Evolutionary conservation across 1,140 invertebrate species (phyloP).

Genomic region (Lordiphosa stackelbergi): DNA sequence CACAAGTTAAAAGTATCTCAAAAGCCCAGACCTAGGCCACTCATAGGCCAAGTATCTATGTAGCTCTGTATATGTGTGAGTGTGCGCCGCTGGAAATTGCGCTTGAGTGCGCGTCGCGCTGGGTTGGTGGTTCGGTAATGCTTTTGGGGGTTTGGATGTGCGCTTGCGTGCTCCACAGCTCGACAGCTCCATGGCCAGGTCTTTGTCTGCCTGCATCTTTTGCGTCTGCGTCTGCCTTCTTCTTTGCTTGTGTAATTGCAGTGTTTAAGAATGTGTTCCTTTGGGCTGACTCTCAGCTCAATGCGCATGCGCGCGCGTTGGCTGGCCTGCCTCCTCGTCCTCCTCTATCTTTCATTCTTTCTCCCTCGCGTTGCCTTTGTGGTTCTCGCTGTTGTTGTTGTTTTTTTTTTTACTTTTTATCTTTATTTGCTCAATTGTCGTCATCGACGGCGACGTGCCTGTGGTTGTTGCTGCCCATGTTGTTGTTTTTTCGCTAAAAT

Average conservation of each 20-base stretch:
- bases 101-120: constrained; percentile 43
- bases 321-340: constrained; percentile 3
- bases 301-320: constrained; percentile 32
- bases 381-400: constrained; percentile 15
- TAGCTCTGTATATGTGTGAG: constrained; percentile 6
- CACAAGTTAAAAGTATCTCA: no score
- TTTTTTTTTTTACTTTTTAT: constrained; percentile 28
- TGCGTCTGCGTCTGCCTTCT: constrained; percentile 12
- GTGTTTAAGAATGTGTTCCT: constrained; percentile 72
- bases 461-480: constrained; percentile 12
- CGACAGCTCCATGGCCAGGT: constrained; percentile 22
- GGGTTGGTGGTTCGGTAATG: constrained; percentile 18
- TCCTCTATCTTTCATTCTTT: constrained; percentile 6
- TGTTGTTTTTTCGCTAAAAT: constrained; percentile 59
- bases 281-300: constrained; percentile 27
- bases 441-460: constrained; percentile 40
- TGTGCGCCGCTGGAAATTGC: constrained; percentile 34
- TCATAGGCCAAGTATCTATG: constrained; percentile 7
- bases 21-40: constrained; percentile 5
- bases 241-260: constrained; percentile 62
- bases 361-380: background rate
- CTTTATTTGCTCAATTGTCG: constrained; percentile 72
- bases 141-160: constrained; percentile 5
- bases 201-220: constrained; percentile 29
- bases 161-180: constrained; percentile 21